A percentile compares a stretch with the other conserved stretches of the same genome.
Conservation (phyloP, 2,888 invertebrate species). For the Panopea generosa region DNA sequence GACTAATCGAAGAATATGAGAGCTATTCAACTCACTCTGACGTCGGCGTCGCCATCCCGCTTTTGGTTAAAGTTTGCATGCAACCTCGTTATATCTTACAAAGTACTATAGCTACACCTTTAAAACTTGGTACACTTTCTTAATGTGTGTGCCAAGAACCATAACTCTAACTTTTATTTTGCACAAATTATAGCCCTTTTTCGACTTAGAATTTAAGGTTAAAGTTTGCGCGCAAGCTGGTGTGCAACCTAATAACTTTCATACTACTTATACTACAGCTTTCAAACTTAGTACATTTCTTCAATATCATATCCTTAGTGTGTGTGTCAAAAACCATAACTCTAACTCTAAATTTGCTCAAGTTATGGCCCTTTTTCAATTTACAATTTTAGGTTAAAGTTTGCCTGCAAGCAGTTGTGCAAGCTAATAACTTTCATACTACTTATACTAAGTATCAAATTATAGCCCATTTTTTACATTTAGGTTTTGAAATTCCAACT, state of each 20-base stretch:
- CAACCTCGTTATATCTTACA: neutral
- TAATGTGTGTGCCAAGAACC: no score
- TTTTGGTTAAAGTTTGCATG: neutral
- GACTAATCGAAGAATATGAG: conserved; percentile 3
- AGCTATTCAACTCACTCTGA: no score
- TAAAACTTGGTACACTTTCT: conserved; percentile 11
- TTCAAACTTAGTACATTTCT: no score
- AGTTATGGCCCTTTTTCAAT: conserved; percentile 1
- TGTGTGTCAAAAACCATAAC: neutral
- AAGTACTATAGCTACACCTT: neutral
- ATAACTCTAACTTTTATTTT: no score
- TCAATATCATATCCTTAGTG: neutral
- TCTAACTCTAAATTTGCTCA: conserved; percentile 12
- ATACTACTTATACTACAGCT: no score
- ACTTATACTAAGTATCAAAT: conserved; percentile 3
- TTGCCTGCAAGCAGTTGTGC: conserved; percentile 1
- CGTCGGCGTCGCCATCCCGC: neutral
- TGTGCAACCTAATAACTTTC: no score
- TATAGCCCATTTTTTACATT: conserved; percentile 1
- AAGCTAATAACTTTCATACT: conserved; percentile 3
- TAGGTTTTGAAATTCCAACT: neutral
- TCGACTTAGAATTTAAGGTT: no score
- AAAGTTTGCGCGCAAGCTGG: no score
- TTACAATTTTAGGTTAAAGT: conserved; percentile 5
- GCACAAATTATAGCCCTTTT: no score